These are phyloP conservation scores for Cremastinae sp. DNA, from an alignment of 2,888 invertebrate species.

Conservation along the genomic window DNA sequence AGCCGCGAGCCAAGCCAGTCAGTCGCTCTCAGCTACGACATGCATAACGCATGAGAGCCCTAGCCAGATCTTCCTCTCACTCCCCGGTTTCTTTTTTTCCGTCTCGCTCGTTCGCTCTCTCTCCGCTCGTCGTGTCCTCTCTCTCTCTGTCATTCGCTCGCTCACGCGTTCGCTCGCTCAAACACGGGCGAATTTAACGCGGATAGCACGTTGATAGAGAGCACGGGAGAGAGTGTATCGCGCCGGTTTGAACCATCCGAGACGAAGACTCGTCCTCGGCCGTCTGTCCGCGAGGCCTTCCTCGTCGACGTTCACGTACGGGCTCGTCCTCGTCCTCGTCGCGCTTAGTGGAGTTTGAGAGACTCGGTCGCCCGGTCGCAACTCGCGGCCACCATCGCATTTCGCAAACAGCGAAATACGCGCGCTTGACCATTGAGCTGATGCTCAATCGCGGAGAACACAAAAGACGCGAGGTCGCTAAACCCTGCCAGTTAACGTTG, in stretches of 20 bases:
- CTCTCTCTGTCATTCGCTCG: conserved; percentile 29
- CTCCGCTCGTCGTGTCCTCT: conserved; percentile 44
- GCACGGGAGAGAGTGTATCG: conserved; percentile 31
- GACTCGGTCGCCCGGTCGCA: conserved; percentile 21
- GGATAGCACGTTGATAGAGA: conserved; percentile 35
- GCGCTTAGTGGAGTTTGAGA: conserved; percentile 57
- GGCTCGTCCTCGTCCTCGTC: conserved; percentile 39
- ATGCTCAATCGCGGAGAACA: conserved; percentile 4
- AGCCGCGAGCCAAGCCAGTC: conserved; percentile 79
- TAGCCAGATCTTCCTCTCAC: conserved; percentile 72
- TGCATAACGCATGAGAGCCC: conserved; percentile 84
- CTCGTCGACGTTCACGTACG: conserved; percentile 66
- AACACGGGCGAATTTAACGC: conserved; percentile 34
- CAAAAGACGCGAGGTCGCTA: conserved; percentile 7
- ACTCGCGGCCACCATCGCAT: background rate
- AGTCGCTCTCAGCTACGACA: conserved; percentile 83
- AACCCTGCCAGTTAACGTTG: conserved; percentile 14
- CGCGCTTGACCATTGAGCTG: conserved; percentile 32
- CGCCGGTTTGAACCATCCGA: conserved; percentile 52
- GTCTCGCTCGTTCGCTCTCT: conserved; percentile 47
- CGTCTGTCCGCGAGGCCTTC: conserved; percentile 69
- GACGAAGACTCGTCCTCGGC: conserved; percentile 50
- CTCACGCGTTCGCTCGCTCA: conserved; percentile 17
- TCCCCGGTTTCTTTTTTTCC: conserved; percentile 56
- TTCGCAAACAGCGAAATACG: conserved; percentile 25